Conservation (phyloP, 37 sponge, comb jelly and placozoan genomes). For the Amphimedon queenslandica region DNA sequence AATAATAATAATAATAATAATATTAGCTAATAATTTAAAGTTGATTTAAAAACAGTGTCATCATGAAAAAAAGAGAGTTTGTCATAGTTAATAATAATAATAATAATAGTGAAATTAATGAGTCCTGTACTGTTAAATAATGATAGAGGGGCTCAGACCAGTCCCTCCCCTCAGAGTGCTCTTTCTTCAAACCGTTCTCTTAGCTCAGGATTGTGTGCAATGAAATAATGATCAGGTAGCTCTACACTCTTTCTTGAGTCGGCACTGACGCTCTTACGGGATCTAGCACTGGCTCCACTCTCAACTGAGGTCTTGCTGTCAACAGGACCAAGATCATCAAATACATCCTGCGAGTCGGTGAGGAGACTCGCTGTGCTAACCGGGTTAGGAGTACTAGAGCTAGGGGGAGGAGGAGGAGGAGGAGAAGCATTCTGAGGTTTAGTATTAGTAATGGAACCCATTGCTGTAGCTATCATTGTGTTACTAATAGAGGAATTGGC, state of each 20-base stretch:
- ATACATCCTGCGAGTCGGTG: too few species aligned
- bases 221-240: slow-evolving; percentile 7
- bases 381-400: too few species aligned
- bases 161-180: neutral
- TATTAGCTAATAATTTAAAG: neutral
- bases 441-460: too few species aligned
- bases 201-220: neutral
- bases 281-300: neutral
- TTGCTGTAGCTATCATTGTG: too few species aligned
- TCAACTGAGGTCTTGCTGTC: neutral
- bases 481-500: too few species aligned
- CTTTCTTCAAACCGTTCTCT: neutral
- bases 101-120: too few species aligned
- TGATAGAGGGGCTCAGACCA: too few species aligned
- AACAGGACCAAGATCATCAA: neutral
- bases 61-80: neutral
- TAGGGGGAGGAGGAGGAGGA: too few species aligned
- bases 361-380: too few species aligned
- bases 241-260: neutral
- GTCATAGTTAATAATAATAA: neutral
- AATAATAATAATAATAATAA: neutral
- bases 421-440: too few species aligned
- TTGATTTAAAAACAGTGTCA: neutral
- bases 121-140: too few species aligned
- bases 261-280: neutral